Base-by-base conservation (phyloP, 2,113 vertebrate species). In the Dendrocopos noguchii region DNA sequence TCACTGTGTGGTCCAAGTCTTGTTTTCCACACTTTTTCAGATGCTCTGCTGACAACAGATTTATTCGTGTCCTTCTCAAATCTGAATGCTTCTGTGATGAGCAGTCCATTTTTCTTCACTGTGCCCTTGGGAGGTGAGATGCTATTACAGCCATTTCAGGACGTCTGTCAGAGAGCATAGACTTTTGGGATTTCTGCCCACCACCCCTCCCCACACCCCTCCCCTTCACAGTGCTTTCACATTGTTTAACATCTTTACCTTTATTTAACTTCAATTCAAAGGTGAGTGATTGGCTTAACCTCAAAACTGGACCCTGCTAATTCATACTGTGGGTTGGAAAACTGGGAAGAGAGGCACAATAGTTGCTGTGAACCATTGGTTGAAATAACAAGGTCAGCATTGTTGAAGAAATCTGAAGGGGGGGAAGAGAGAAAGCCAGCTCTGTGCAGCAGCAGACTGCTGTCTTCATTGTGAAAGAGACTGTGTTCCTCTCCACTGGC, bases 131-230 rank as follows among this genome's bases (percentile, higher is more conserved):
- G 52, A 72, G 8, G 6, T 10, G 3, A 61, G 39, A 47, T 3
- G 7, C 5, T 90, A 31, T 27, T 46, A n/a, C 9, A 61, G 4
- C 0, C 2, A 12, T 64, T 92, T 87, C 36, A 46, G 17, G 15
- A 46, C 59, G 29, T 63, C 6, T 1, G 0, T 5, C 3, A 57
- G 52, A 93, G 22, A 80, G 2, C 11, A 61, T 0, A 33, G 10
- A 31, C 20, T 1, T n/a, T 29, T 22, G 25, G 4, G 16, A 9
- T 68, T 11, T 50, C 42, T 6, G 14, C 7, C 4, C n/a, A n/a
- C n/a, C n/a, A n/a, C 31, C 79, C 19, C 34, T n/a, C n/a, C n/a
- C n/a, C n/a, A n/a, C n/a, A n/a, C 25, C n/a, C 50, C 22, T 3
- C 19, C 44, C 31, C 75, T 28, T 39, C 25, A 42, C 5, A 46